Evolutionary conservation across 2,113 vertebrate species (phyloP).

Genomic region (Globicephala melas): DNA sequence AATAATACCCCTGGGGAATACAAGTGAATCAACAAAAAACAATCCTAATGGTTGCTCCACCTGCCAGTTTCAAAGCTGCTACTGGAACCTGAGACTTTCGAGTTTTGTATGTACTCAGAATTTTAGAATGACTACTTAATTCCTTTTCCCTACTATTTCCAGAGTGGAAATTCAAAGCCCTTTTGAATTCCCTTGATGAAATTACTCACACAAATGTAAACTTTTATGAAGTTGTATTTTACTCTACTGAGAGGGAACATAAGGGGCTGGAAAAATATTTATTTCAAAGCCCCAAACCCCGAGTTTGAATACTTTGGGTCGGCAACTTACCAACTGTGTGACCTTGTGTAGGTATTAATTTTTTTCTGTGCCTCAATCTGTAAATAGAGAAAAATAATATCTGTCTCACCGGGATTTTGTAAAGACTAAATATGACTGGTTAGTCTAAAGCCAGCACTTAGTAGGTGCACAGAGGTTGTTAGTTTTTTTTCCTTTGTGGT

Average conservation of each 20-base stretch:
- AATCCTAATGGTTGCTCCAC: neutral
- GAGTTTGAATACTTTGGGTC: slow-evolving; percentile 12
- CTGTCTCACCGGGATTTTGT: neutral
- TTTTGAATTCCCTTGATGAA: slow-evolving; percentile 36
- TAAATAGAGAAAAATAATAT: neutral
- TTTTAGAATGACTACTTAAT: neutral
- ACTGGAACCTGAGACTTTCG: neutral
- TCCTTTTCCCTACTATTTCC: neutral
- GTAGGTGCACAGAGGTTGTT: neutral
- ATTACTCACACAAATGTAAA: neutral
- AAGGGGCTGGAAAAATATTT: neutral
- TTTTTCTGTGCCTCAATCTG: neutral
- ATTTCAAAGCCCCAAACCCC: slow-evolving; percentile 10
- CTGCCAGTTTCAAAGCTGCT: neutral
- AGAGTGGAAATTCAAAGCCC: neutral
- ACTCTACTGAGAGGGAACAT: neutral
- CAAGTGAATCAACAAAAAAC: neutral
- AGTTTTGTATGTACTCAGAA: neutral
- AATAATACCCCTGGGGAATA: neutral
- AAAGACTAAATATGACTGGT: neutral
- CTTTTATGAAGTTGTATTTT: slow-evolving; percentile 39
- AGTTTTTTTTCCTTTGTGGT: neutral
- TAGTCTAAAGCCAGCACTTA: neutral
- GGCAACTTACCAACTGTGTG: neutral
- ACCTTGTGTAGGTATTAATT: neutral